phyloP scores from a whole-genome alignment of 2,888 invertebrate genomes.

The Lasiommata megera region DNA sequence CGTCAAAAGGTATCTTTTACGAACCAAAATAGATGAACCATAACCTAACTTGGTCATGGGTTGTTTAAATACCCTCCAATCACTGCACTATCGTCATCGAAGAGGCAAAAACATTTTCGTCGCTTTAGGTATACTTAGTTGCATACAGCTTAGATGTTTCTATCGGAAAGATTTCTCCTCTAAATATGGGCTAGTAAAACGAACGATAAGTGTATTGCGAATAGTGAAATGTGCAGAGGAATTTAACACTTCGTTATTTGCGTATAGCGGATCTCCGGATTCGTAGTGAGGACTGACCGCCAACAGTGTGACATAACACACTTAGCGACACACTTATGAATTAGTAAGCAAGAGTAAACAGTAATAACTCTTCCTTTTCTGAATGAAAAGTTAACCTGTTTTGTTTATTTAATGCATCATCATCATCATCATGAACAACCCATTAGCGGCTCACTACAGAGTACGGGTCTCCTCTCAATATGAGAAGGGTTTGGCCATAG shows the following conservation, averaged over 20 bases:
- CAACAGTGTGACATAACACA: conserved; percentile 53
- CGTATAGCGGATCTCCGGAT: conserved; percentile 52
- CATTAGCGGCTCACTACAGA: too few species aligned
- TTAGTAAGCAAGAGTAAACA: conserved; percentile 52
- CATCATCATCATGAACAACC: too few species aligned
- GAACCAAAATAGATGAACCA: too few species aligned
- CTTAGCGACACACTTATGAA: conserved; percentile 51
- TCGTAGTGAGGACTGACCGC: conserved; percentile 34
- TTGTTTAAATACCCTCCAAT: too few species aligned
- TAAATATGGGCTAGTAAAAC: conserved; percentile 29
- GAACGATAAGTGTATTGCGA: conserved; percentile 22
- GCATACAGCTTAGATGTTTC: background rate
- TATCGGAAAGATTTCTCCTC: conserved; percentile 25
- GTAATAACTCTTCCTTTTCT: conserved; percentile 35
- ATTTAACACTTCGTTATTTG: conserved; percentile 45
- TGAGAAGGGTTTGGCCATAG: too few species aligned
- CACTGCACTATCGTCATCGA: too few species aligned
- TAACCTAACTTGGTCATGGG: too few species aligned
- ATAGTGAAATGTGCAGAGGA: conserved; percentile 41
- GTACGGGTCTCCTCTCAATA: too few species aligned
- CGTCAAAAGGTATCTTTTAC: too few species aligned
- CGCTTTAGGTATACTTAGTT: too few species aligned
- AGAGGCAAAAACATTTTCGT: too few species aligned
- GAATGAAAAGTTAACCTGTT: conserved; percentile 10
- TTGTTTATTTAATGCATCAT: background rate